Evolutionary conservation across 2,888 invertebrate species (phyloP).

Genomic region (Dynastes tityus): DNA sequence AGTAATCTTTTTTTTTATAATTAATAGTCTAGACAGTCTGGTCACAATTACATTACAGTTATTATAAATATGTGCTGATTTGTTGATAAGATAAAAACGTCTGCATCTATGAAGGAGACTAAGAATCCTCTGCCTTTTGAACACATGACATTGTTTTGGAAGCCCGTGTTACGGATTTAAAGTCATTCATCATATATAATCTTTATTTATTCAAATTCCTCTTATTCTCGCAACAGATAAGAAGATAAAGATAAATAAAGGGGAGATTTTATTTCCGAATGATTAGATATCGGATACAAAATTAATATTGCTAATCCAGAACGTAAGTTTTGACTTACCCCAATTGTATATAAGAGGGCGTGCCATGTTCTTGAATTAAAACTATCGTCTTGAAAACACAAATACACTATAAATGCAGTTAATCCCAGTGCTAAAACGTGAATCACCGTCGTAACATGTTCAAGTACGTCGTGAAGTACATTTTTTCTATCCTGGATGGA

Average conservation of each 20-base stretch:
- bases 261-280: neutral
- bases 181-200: neutral
- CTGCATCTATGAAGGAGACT: neutral
- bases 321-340: constrained; percentile 40
- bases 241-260: neutral
- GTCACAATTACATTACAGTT: neutral
- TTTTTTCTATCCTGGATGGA: neutral
- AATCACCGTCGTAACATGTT: constrained; percentile 43
- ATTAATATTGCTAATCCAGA: neutral
- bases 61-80: neutral
- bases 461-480: constrained; percentile 21
- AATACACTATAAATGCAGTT: constrained; percentile 32
- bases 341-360: constrained; percentile 44
- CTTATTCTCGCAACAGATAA: neutral
- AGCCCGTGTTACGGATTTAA: neutral
- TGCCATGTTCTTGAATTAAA: constrained; percentile 42
- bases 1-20: neutral
- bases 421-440: constrained; percentile 41
- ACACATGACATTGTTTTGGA: no score
- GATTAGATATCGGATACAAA: no score
- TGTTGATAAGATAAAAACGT: constrained; percentile 12
- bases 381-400: constrained; percentile 21
- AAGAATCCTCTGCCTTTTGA: no score
- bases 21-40: neutral
- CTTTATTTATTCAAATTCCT: neutral